Evolutionary conservation across 2,113 vertebrate species (phyloP).

Genomic region (Podiceps cristatus): DNA sequence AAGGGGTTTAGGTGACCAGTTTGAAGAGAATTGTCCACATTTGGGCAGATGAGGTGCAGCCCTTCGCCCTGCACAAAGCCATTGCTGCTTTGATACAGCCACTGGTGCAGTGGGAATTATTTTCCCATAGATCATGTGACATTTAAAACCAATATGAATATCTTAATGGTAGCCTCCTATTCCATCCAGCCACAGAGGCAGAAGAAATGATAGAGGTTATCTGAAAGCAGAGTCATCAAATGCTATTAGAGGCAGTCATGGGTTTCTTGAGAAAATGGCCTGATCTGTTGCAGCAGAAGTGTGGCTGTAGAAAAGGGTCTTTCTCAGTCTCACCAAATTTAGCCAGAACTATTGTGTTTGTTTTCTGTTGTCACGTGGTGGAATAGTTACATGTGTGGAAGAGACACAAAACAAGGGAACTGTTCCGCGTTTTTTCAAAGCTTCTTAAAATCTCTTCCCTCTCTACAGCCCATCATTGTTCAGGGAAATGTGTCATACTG

Average conservation of each 20-base stretch:
- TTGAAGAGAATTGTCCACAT: not conserved
- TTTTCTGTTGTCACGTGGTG: not conserved
- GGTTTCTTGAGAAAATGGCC: not conserved
- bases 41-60: not conserved
- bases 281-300: not conserved
- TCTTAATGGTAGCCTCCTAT: not conserved
- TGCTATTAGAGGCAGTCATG: not conserved
- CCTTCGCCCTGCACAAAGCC: not conserved
- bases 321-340: not conserved
- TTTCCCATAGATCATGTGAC: not conserved
- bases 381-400: not conserved
- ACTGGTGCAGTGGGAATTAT: not conserved
- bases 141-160: not conserved
- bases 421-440: not conserved
- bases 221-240: not conserved
- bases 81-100: not conserved
- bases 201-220: not conserved
- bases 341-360: not conserved
- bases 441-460: not conserved
- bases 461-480: not conserved
- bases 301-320: not conserved
- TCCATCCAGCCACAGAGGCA: not conserved
- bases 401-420: not conserved
- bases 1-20: not conserved
- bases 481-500: not conserved